phyloP scores from a whole-genome alignment of 2,888 invertebrate species.

The Lagria hirta region DNA sequence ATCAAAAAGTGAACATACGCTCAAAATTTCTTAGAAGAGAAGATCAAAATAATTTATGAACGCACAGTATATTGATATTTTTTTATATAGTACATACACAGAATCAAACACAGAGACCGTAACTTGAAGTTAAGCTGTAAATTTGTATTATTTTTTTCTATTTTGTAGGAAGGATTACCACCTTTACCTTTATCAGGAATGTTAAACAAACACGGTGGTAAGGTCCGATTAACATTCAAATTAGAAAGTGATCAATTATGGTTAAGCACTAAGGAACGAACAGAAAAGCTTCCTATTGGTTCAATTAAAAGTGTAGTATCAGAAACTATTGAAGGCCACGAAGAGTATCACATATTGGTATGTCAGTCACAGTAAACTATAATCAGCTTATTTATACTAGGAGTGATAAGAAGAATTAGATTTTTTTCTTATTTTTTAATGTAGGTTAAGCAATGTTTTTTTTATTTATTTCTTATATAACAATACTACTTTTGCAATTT shows the following conservation, averaged over 20 bases:
- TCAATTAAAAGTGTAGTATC: constrained; percentile 80
- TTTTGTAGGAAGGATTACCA: constrained; percentile 75
- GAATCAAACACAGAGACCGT: too few relatives aligned
- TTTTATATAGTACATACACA: too few relatives aligned
- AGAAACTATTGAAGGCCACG: constrained; percentile 85
- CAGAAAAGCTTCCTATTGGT: constrained; percentile 88
- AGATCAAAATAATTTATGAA: too few relatives aligned
- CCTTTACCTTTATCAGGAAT: constrained; percentile 81
- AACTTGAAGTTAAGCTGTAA: neutral
- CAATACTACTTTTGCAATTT: too few relatives aligned
- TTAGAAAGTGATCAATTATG: constrained; percentile 86
- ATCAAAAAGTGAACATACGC: too few relatives aligned
- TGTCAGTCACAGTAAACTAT: constrained; percentile 27
- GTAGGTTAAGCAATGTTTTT: too few relatives aligned
- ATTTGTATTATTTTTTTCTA: constrained; percentile 22
- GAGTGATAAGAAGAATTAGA: too few relatives aligned
- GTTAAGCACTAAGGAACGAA: constrained; percentile 91
- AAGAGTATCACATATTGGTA: constrained; percentile 90
- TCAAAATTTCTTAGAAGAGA: too few relatives aligned
- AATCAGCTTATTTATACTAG: constrained; percentile 3
- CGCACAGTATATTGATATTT: too few relatives aligned
- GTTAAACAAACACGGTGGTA: constrained; percentile 87
- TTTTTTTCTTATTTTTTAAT: too few relatives aligned
- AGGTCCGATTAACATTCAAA: constrained; percentile 89
- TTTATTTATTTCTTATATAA: too few relatives aligned